Base-by-base conservation (phyloP, 2,888 invertebrate genomes). In the Schizaphis graminum region DNA sequence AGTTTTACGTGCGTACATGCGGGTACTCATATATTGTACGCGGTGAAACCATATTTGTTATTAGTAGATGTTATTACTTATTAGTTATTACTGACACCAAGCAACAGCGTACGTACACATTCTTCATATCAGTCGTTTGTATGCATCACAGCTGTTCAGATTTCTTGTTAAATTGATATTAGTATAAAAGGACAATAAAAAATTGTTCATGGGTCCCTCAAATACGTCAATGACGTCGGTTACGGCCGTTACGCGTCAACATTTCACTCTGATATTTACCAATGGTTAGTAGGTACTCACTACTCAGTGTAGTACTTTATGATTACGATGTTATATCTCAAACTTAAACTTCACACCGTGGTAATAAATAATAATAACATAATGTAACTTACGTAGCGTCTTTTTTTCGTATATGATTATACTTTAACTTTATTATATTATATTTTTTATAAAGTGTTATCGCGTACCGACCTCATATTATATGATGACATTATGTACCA, bases 151-250 rank as follows among this genome's bases (percentile, higher is more conserved):
- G 11, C 61, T 57, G 87, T 87, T 61, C 49, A 11, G 87, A 92
- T 92, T 87, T 49, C 92, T 87, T 49, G 87, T 92, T 41, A 49
- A 88, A 88, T 91, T 49, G 53, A 67, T 88, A 87, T 87, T 61
- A n/a, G 24, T 92, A 61, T 35, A 35, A 92, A 87, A 92, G 49
- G 67, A 92, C 87, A 67, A 26, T 16, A 35, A 67, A 61, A 84
- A 47, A 56, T 44, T 44, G 53, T 84, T 53, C 53, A 28, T 28
- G 35, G 53, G 41, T 49, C 53, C 49, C 13, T 35, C 28, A 21
- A n/a, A 57, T 35, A 86, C 53, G 56, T 84, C 53, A 44, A 53
- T 84, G 10, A 84, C 53, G 57, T 85, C 86, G n/a, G n/a, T n/a
- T n/a, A n/a, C n/a, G n/a, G n/a, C n/a, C n/a, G 44, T 86, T 13